These are phyloP conservation scores for Muraenolepis orangiensis DNA, from an alignment of 2,797 vertebrate genomes.

Conservation along the genomic window DNA sequence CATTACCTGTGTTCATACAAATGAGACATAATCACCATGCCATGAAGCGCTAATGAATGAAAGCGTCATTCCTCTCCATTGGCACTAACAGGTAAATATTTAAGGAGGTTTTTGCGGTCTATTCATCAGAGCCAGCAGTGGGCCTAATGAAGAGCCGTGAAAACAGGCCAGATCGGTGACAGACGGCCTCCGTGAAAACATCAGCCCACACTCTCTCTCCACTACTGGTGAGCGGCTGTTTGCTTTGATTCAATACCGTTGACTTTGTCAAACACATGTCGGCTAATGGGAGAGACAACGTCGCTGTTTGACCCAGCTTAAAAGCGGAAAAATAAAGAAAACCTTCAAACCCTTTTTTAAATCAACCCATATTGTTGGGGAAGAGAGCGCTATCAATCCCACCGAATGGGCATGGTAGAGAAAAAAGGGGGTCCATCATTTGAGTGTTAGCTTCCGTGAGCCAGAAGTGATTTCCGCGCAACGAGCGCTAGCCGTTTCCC, in stretches of 20 bases:
- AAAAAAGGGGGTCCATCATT: no score
- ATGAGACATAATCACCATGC: slow-evolving; percentile 29
- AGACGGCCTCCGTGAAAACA: slow-evolving; percentile 22
- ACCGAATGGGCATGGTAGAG: not conserved
- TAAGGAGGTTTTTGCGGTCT: slow-evolving; percentile 54
- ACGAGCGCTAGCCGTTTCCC: slow-evolving; percentile 56
- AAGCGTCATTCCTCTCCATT: slow-evolving; percentile 39
- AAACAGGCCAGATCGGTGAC: slow-evolving; percentile 49
- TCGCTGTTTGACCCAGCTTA: not conserved
- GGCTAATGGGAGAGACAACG: not conserved
- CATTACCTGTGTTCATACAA: not conserved
- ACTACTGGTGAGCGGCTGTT: slow-evolving; percentile 27
- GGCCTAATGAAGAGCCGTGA: slow-evolving; percentile 54
- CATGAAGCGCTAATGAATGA: slow-evolving; percentile 49
- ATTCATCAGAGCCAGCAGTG: slow-evolving; percentile 60
- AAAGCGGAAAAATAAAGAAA: not conserved
- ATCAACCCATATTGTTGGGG: not conserved
- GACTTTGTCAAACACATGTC: slow-evolving; percentile 24
- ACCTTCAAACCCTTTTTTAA: not conserved
- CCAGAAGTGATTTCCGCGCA: not conserved
- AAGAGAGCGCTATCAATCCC: not conserved
- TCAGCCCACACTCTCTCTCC: slow-evolving; percentile 26
- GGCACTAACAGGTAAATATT: slow-evolving; percentile 62
- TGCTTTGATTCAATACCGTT: slow-evolving; percentile 24
- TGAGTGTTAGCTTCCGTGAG: not conserved